Base-by-base conservation (phyloP, 2,113 vertebrate genomes). In the Platysteira castanea region DNA sequence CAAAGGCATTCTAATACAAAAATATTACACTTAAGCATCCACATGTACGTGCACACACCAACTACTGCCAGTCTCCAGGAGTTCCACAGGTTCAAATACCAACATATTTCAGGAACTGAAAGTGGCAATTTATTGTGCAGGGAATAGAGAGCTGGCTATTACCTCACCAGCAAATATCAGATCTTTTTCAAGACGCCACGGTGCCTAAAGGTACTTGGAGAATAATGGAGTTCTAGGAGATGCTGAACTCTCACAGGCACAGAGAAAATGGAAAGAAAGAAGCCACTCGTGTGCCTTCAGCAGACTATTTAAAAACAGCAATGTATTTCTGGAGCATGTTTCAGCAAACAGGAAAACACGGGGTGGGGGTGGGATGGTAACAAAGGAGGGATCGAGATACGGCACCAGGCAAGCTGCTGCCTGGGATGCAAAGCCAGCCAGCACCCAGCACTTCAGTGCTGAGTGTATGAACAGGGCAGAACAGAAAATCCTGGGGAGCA, bases 401-500 rank as follows among this genome's bases (percentile, higher is more conserved):
- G 5, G 68, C 67, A 93, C 57, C 21, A 79, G 77, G 61, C 57
- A 89, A 59, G 35, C 23, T 49, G 39, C 69, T 82, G 76, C 57
- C 46, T 70, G 1, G 0, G 6, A 17, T 26, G 53, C 16, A 74
- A 75, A 41, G 3, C 10, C 69, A 77, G 15, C 5, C 20, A 86
- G 76, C 35, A 63, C 1, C 52, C 3, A 59, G 41, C 37, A 8
- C 54, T 23, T 26, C 28, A 59, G 19, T 73, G 59, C 77, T 60
- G 50, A 74, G 53, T 2, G 5, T 3, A 84, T 7, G 23, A 54
- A 42, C 16, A 31, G 0, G 18, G 7, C 2, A 13, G n/a, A 59
- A 42, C 0, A 24, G 10, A 47, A 73, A 39, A 63, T 13, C 54
- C 76, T 44, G 21, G 24, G 60, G 5, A 23, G 49, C 27, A n/a